Percentiles rank a stretch among this genome's conserved stretches.
Conservation (phyloP, 2,797 vertebrate species). For the Chaunax sp. region DNA sequence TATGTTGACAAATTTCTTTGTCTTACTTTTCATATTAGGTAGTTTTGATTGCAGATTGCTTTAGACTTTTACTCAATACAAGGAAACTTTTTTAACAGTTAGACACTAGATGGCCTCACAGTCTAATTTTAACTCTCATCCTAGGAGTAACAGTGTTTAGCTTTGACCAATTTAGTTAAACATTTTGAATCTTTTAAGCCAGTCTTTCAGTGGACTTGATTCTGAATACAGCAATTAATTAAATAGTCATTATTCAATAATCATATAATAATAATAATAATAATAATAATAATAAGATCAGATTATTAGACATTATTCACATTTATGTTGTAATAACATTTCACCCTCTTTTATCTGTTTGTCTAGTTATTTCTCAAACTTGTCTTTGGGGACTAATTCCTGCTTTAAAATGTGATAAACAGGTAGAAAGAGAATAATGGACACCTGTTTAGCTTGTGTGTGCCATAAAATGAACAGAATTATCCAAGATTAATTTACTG, state of each 20-base stretch:
- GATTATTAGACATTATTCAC: not conserved
- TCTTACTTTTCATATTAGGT: not conserved
- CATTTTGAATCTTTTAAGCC: not conserved
- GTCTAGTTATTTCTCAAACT: not conserved
- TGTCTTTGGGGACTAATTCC: not conserved
- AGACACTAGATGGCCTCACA: slow-evolving; percentile 60
- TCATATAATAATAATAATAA: not conserved
- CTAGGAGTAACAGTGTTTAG: not conserved
- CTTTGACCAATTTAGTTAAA: not conserved
- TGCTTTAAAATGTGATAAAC: not conserved
- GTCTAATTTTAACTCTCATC: not conserved
- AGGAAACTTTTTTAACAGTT: not conserved
- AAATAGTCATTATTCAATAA: not conserved
- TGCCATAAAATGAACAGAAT: slow-evolving; percentile 10
- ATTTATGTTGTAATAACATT: not conserved
- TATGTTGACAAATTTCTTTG: not conserved
- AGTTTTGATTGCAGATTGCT: not conserved
- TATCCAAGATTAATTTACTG: not conserved
- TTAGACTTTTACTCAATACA: not conserved
- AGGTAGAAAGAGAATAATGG: not conserved
- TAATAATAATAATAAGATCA: not conserved
- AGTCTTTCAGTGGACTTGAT: not conserved
- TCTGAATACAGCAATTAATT: slow-evolving; percentile 3
- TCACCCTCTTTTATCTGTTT: not conserved
- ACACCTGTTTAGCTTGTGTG: not conserved